Conservation (phyloP, 2,113 vertebrate species). For the Pimephales promelas region DNA sequence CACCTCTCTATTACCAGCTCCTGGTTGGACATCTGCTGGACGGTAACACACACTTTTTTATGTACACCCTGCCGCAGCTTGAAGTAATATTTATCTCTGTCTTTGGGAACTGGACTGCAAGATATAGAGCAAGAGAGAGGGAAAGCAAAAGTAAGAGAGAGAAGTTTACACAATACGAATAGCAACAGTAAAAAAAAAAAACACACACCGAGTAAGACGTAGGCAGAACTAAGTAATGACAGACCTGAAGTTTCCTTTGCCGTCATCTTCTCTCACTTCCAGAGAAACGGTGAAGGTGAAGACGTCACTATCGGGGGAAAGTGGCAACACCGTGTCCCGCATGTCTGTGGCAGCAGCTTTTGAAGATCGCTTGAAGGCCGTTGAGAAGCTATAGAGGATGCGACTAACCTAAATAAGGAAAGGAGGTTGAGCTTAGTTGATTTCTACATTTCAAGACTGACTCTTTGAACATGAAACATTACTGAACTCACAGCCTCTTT, state of each 20-base stretch:
- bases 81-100: conserved; percentile 96
- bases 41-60: conserved; percentile 92
- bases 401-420: conserved; percentile 86
- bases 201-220: neutral
- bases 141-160: neutral
- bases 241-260: conserved; percentile 97
- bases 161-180: neutral
- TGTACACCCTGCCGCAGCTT: conserved; percentile 93
- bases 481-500: conserved; percentile 90
- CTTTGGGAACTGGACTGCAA: conserved; percentile 92
- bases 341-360: conserved; percentile 83
- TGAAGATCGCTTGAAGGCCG: conserved; percentile 91
- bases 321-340: conserved; percentile 78
- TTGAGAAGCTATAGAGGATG: conserved; percentile 95
- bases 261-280: conserved; percentile 96
- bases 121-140: neutral
- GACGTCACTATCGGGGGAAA: conserved; percentile 86
- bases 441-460: neutral
- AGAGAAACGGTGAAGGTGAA: conserved; percentile 92
- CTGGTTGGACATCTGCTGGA: conserved; percentile 93
- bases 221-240: neutral
- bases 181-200: neutral
- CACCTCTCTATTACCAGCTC: conserved; percentile 95
- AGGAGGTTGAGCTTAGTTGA: neutral
- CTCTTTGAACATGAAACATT: neutral